Conservation (phyloP, 2,113 vertebrate species). For the Rhynchopsitta pachyrhyncha region DNA sequence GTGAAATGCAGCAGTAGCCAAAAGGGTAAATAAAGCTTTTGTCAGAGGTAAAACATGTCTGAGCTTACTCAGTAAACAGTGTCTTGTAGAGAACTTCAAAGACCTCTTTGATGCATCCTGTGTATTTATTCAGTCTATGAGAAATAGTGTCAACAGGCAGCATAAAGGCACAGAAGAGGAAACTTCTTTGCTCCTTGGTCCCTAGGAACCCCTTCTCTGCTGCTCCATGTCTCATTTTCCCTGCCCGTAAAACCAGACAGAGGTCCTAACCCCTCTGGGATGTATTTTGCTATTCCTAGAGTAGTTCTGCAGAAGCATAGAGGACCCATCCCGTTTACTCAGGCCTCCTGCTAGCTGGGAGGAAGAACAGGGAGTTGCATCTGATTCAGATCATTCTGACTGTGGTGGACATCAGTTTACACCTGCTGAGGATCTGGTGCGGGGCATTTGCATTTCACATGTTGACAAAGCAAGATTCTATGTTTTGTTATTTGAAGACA, state of each 20-base stretch:
- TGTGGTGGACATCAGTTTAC: background rate
- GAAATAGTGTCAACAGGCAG: background rate
- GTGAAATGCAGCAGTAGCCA: conserved; percentile 41
- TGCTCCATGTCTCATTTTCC: background rate
- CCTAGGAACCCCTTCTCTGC: background rate
- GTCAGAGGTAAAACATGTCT: background rate
- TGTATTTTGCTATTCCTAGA: background rate
- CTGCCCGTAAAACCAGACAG: background rate
- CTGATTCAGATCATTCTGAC: background rate
- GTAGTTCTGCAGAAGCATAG: background rate
- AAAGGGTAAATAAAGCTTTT: conserved; percentile 40
- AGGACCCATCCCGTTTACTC: background rate
- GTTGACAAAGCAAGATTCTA: conserved; percentile 29
- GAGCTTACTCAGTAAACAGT: conserved; percentile 25
- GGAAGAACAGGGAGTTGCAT: background rate
- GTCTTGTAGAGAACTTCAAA: conserved; percentile 7
- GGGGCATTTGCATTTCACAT: conserved; percentile 30
- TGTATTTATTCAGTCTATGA: background rate
- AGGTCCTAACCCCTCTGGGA: background rate
- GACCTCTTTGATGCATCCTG: background rate
- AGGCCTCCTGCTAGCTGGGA: background rate
- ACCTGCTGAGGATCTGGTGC: background rate
- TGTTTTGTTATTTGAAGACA: conserved; percentile 29
- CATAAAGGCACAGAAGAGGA: background rate
- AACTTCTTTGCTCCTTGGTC: background rate